Conservation (phyloP, 2,113 vertebrate genomes). For the Carassius gibelio region DNA sequence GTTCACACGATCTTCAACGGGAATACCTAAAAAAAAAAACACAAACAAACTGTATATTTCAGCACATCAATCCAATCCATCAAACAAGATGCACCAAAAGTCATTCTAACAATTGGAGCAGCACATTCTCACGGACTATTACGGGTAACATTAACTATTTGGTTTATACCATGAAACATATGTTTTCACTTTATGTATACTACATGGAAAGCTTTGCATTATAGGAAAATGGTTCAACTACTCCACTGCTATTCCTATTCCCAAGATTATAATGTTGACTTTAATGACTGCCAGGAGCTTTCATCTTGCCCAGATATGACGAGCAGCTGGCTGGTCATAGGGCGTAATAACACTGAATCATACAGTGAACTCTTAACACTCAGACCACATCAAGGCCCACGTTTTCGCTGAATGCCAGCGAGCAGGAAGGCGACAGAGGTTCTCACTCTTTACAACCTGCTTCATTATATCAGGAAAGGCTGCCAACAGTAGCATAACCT, state of each 20-base stretch:
- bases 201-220: constrained; percentile 31
- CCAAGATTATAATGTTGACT: constrained; percentile 68
- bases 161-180: constrained; percentile 50
- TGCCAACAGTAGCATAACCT: constrained; percentile 38
- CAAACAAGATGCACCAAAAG: not conserved
- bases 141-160: constrained; percentile 3
- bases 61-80: not conserved
- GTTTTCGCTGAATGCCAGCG: constrained; percentile 43
- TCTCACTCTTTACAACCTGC: constrained; percentile 42
- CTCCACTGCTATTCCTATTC: constrained; percentile 57
- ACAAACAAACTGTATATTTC: not conserved
- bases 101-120: not conserved
- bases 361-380: constrained; percentile 52
- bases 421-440: not conserved
- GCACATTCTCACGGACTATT: not conserved
- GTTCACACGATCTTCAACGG: constrained; percentile 95
- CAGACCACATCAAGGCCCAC: constrained; percentile 59
- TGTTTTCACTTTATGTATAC: constrained; percentile 49
- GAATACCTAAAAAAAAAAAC: constrained; percentile 81
- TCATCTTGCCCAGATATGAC: constrained; percentile 65
- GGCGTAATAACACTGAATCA: constrained; percentile 54
- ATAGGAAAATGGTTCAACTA: not conserved
- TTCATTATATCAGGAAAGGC: constrained; percentile 40
- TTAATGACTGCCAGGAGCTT: constrained; percentile 67
- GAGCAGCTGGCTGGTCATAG: constrained; percentile 71